Percentiles rank a stretch among this genome's conserved stretches.
Conservation (phyloP, 2,888 invertebrate species). For the Bellardia bayeri region DNA sequence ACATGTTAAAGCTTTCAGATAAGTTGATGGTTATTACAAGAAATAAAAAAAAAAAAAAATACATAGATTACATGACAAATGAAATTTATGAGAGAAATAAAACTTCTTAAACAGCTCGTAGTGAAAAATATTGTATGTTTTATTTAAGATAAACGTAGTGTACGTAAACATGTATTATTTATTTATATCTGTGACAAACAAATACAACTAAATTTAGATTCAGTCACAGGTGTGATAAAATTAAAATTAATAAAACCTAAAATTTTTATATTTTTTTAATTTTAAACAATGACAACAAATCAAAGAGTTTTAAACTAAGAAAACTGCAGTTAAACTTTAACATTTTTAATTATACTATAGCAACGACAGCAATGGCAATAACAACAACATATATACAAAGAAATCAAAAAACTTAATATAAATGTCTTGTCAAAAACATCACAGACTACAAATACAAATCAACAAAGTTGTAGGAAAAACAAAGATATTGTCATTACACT, state of each 20-base stretch:
- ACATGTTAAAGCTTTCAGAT: too few species aligned
- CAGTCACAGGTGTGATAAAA: too few species aligned
- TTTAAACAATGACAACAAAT: conserved; percentile 1
- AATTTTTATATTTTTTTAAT: neutral
- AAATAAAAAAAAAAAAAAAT: too few species aligned
- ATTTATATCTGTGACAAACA: neutral
- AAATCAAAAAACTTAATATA: neutral
- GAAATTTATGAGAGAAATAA: too few species aligned
- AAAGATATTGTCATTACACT: conserved; percentile 25
- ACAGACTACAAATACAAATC: conserved; percentile 17
- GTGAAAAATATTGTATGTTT: too few species aligned
- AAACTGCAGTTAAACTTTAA: neutral
- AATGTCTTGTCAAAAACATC: conserved; percentile 49
- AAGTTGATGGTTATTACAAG: too few species aligned
- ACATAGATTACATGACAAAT: too few species aligned
- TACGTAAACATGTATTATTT: too few species aligned
- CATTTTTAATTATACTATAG: neutral
- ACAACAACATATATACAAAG: too few species aligned
- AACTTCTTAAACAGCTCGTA: too few species aligned
- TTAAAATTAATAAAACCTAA: too few species aligned
- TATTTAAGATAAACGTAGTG: too few species aligned
- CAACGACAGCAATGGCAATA: neutral
- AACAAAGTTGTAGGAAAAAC: conserved; percentile 1
- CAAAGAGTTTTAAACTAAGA: neutral
- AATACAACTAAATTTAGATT: neutral